A percentile compares a stretch with the other conserved stretches of the same genome.
These are phyloP conservation scores for Aphidius colemani DNA, from an alignment of 2,888 invertebrate genomes.

Conservation along the genomic window DNA sequence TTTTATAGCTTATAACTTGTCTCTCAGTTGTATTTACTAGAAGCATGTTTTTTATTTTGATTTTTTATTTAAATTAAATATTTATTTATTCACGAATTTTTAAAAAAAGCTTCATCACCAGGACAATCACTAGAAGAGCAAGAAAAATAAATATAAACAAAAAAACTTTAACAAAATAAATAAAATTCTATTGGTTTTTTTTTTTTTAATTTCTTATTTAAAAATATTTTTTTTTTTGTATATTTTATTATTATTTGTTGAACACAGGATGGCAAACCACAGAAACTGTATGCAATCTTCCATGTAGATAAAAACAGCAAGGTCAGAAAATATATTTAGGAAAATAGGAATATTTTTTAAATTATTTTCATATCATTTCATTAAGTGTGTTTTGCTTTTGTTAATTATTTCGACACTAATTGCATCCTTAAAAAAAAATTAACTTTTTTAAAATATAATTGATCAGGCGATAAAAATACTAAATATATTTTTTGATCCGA, in stretches of 20 bases:
- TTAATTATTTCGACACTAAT: not conserved
- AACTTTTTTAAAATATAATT: constrained; percentile 1
- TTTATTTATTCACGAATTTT: constrained; percentile 3
- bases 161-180: not conserved
- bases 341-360: constrained; percentile 28
- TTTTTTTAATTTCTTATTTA: constrained; percentile 11
- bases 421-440: not conserved
- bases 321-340: constrained; percentile 56
- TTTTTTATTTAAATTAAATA: constrained; percentile 14
- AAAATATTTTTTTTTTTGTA: constrained; percentile 23
- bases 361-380: not conserved
- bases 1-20: not conserved
- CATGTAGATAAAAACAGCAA: constrained; percentile 61
- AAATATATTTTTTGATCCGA: not conserved
- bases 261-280: constrained; percentile 59
- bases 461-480: not conserved
- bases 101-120: not conserved
- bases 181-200: not conserved
- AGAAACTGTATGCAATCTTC: constrained; percentile 61
- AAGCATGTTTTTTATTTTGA: constrained; percentile 25
- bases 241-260: constrained; percentile 49
- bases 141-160: too few species aligned
- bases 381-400: not conserved
- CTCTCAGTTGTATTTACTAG: constrained; percentile 19
- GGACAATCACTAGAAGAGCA: not conserved